Evolutionary conservation across 1,140 invertebrate species (phyloP).

Genomic region (Monochamus saltuarius): DNA sequence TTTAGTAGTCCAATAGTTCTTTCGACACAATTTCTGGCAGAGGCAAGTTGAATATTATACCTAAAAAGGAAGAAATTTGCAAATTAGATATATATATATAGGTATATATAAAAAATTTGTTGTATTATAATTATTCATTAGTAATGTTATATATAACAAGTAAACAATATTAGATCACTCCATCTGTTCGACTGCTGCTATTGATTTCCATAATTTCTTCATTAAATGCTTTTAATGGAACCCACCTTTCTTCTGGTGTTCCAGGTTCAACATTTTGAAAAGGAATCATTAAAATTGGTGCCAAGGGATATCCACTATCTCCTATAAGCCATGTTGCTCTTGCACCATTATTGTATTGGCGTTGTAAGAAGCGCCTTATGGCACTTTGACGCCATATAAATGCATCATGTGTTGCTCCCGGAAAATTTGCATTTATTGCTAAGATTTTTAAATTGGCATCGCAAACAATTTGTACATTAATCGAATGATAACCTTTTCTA

Average conservation of each 20-base stretch:
- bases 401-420: slow-evolving; percentile 12
- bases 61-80: no score
- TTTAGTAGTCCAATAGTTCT: slow-evolving; percentile 27
- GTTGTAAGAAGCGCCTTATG: not conserved
- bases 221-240: no score
- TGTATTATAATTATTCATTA: no score
- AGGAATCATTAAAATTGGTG: slow-evolving; percentile 26
- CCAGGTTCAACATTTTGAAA: not conserved
- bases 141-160: no score
- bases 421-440: slow-evolving; percentile 12
- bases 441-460: slow-evolving; percentile 28
- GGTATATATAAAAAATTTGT: no score
- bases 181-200: no score
- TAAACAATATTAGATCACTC: no score
- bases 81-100: no score
- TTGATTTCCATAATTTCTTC: no score
- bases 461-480: slow-evolving; percentile 33
- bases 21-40: slow-evolving; percentile 23
- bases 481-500: slow-evolving; percentile 33
- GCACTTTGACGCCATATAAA: slow-evolving; percentile 11
- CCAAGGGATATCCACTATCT: slow-evolving; percentile 29
- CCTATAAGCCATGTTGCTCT: slow-evolving; percentile 23
- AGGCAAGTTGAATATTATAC: slow-evolving; percentile 12
- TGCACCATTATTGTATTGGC: not conserved
- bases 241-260: slow-evolving; percentile 21